Evolutionary conservation across 2,797 vertebrate species (phyloP).

Genomic region (Bryconaethiops microstoma): DNA sequence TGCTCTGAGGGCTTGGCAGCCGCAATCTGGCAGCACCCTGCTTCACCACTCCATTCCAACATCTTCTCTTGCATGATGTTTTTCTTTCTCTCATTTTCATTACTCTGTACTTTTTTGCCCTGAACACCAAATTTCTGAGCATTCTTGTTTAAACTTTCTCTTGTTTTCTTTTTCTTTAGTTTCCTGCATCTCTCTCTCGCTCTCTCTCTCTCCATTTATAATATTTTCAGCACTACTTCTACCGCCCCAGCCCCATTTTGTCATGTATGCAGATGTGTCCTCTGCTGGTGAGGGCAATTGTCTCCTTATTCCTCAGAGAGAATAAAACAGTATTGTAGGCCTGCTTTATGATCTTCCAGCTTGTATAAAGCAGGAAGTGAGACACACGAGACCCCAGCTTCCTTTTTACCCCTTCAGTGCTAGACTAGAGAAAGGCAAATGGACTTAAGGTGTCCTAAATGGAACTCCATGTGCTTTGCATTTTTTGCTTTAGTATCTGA

Average conservation of each 20-base stretch:
- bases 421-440: neutral
- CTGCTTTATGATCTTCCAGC: slow-evolving; percentile 40
- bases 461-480: neutral
- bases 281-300: slow-evolving; percentile 40
- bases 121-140: slow-evolving; percentile 11
- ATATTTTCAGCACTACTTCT: neutral
- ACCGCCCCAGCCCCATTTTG: neutral
- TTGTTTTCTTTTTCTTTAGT: slow-evolving; percentile 1
- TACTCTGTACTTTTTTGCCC: neutral
- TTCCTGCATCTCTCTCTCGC: neutral
- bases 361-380: slow-evolving; percentile 59
- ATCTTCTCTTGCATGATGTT: slow-evolving; percentile 6
- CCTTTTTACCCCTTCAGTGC: slow-evolving; percentile 38
- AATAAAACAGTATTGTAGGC: slow-evolving; percentile 30
- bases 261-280: slow-evolving; percentile 51
- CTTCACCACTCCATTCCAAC: slow-evolving; percentile 46
- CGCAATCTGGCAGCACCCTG: slow-evolving; percentile 56
- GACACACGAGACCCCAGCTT: slow-evolving; percentile 26
- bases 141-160: neutral
- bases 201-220: neutral
- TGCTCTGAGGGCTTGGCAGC: slow-evolving; percentile 66
- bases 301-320: slow-evolving; percentile 43
- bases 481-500: neutral
- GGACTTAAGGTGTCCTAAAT: neutral
- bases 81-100: neutral